These are phyloP conservation scores for Trypoxylus dichotomus DNA, from an alignment of 1,140 invertebrate genomes.

Conservation along the genomic window DNA sequence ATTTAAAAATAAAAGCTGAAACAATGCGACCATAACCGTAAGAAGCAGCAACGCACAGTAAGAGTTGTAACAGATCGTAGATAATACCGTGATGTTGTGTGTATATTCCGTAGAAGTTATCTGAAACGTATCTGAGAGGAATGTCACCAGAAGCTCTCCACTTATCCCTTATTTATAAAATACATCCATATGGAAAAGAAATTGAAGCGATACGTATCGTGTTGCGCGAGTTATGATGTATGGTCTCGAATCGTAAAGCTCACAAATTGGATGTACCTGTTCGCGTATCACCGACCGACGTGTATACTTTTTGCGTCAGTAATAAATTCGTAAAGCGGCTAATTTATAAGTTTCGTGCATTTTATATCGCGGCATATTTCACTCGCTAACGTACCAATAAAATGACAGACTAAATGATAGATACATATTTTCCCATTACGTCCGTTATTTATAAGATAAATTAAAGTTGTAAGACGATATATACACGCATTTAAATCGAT, in stretches of 20 bases:
- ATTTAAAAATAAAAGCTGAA: constrained; percentile 17
- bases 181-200: not conserved
- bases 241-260: not conserved
- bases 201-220: not conserved
- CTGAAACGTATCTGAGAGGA: not conserved
- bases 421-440: not conserved
- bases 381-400: not conserved
- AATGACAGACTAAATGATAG: not conserved
- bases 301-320: not conserved
- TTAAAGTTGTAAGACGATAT: not conserved
- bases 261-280: not conserved
- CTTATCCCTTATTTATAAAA: not conserved
- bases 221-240: not conserved
- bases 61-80: constrained; percentile 11
- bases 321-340: not conserved
- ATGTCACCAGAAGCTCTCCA: not conserved
- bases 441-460: not conserved
- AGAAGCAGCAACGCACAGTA: not conserved
- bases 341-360: not conserved
- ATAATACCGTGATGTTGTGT: not conserved
- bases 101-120: not conserved
- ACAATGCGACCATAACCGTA: constrained; percentile 27
- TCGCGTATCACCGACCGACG: not conserved
- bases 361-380: not conserved
- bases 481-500: not conserved